Percentiles rank a stretch among this genome's conserved stretches.
Conservation (phyloP, 2,797 vertebrate species). For the Chrosomus eos region DNA sequence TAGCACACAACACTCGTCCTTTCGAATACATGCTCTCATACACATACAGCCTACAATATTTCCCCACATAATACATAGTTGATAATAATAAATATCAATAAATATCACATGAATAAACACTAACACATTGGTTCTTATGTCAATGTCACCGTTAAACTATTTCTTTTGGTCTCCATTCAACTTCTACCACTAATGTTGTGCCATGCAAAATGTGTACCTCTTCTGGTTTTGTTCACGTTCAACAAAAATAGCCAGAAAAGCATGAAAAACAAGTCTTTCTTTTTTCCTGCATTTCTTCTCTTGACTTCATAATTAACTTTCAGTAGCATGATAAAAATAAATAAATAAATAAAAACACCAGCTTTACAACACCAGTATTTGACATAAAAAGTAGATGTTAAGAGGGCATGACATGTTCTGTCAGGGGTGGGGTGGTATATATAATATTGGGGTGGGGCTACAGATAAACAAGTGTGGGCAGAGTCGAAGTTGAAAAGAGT, state of each 20-base stretch:
- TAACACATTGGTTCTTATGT: constrained; percentile 54
- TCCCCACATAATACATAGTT: constrained; percentile 72
- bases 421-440: neutral
- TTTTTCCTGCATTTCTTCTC: constrained; percentile 21
- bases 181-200: constrained; percentile 55
- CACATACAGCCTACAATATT: constrained; percentile 50
- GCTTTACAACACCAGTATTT: constrained; percentile 59
- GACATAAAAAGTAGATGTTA: constrained; percentile 42
- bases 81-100: constrained; percentile 73
- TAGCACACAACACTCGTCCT: constrained; percentile 20
- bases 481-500: neutral
- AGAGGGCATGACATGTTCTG: neutral
- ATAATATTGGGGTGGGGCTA: neutral
- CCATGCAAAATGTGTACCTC: constrained; percentile 62
- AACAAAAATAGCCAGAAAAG: constrained; percentile 28
- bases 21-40: constrained; percentile 28
- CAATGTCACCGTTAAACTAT: constrained; percentile 51
- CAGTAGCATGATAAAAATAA: constrained; percentile 18
- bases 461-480: neutral
- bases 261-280: neutral
- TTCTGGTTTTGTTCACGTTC: constrained; percentile 33
- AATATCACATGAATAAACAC: constrained; percentile 66
- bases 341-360: constrained; percentile 27
- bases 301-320: constrained; percentile 36
- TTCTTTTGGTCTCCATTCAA: constrained; percentile 53